Conservation (phyloP, 1,140 invertebrate species). For the Atta cephalotes region DNA sequence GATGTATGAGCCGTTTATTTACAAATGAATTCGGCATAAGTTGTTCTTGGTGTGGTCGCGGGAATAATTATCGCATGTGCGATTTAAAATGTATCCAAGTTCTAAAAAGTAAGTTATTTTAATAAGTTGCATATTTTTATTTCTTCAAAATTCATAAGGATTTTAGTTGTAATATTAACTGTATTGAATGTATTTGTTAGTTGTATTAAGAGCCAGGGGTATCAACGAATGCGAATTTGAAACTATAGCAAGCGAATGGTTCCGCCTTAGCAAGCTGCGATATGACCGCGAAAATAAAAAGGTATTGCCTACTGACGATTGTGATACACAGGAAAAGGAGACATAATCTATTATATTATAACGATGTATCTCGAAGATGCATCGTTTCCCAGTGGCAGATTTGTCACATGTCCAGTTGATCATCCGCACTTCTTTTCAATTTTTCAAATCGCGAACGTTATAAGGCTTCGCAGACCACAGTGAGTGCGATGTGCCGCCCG, state of each 20-base stretch:
- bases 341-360: background rate
- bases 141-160: background rate
- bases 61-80: conserved; percentile 14
- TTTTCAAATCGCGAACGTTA: no score
- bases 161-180: conserved; percentile 30
- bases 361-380: no score
- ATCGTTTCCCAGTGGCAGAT: no score
- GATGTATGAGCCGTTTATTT: conserved; percentile 20
- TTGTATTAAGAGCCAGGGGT: background rate
- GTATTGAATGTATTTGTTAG: background rate
- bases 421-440: no score
- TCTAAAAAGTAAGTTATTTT: conserved; percentile 18
- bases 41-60: conserved; percentile 20
- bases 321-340: background rate
- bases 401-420: no score
- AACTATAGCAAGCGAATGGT: conserved; percentile 18
- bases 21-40: conserved; percentile 14
- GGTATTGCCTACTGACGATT: background rate
- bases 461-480: no score
- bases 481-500: no score
- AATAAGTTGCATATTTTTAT: conserved; percentile 22
- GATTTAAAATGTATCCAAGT: conserved; percentile 13
- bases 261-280: conserved; percentile 1
- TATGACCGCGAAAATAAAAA: background rate
- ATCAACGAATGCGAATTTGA: background rate